Conservation (phyloP, 2,888 invertebrate species). For the Tridacna gigas region DNA sequence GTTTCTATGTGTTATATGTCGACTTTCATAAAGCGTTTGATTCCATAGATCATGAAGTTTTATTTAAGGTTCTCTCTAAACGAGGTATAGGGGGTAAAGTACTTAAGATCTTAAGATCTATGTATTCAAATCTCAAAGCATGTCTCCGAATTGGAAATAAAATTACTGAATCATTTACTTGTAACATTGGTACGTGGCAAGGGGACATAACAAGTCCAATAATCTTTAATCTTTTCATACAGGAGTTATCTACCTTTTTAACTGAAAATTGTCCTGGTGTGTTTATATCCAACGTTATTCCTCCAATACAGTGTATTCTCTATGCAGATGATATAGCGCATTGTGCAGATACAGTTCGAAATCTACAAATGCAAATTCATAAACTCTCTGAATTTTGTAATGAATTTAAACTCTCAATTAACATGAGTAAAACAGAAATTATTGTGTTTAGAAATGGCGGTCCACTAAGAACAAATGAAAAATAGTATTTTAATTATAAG, state of each 20-base stretch:
- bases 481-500: neutral
- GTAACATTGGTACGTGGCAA: slow-evolving; percentile 3
- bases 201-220: neutral
- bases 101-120: slow-evolving; percentile 1
- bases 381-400: neutral
- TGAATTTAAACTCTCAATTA: neutral
- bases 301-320: neutral
- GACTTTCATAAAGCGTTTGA: slow-evolving; percentile 17
- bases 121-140: slow-evolving; percentile 13
- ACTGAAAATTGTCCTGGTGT: neutral
- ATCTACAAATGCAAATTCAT: too few relatives aligned
- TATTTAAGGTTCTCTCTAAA: neutral
- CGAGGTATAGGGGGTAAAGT: slow-evolving; percentile 2
- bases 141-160: neutral
- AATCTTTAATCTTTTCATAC: neutral
- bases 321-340: slow-evolving; percentile 1
- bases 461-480: neutral
- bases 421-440: neutral
- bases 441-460: neutral
- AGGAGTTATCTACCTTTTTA: slow-evolving; percentile 7
- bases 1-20: slow-evolving; percentile 9
- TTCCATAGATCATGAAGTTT: neutral
- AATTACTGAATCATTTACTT: neutral
- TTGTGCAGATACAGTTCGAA: too few relatives aligned
- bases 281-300: neutral